These are phyloP conservation scores for Dryas iulia DNA, from an alignment of 1,140 invertebrate genomes.

Conservation along the genomic window DNA sequence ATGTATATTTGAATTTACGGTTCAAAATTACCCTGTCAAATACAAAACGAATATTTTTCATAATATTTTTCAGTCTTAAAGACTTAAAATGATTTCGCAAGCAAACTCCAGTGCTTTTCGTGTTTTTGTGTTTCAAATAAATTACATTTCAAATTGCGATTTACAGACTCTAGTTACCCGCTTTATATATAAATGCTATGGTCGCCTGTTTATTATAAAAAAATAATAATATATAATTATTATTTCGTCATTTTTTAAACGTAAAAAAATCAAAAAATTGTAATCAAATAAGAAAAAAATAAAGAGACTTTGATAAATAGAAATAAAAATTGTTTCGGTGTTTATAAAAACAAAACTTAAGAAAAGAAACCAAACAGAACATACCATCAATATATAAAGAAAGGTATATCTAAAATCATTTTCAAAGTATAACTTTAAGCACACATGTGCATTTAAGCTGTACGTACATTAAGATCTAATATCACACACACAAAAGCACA, in stretches of 20 bases:
- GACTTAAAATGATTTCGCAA: slow-evolving; percentile 25
- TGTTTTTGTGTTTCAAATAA: slow-evolving; percentile 27
- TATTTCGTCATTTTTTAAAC: too few species aligned
- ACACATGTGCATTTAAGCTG: slow-evolving; percentile 26
- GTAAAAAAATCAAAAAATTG: not conserved
- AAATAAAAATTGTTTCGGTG: too few species aligned
- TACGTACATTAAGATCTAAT: slow-evolving; percentile 41
- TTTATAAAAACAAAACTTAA: too few species aligned
- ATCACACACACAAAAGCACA: slow-evolving; percentile 61
- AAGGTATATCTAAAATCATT: not conserved
- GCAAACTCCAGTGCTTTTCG: slow-evolving; percentile 19
- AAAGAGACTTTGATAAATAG: too few species aligned
- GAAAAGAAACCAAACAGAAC: too few species aligned
- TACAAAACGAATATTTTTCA: not conserved
- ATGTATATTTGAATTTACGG: not conserved
- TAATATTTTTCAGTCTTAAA: slow-evolving; percentile 28
- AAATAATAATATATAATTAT: too few species aligned
- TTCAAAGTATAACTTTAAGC: not conserved
- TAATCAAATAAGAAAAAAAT: not conserved
- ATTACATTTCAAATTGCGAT: not conserved
- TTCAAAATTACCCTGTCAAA: not conserved
- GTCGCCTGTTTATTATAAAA: not conserved
- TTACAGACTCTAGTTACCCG: not conserved
- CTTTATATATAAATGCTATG: not conserved
- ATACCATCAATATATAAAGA: not conserved